Conservation (phyloP, 2,888 invertebrate species). For the Zygothrica quintamaculata region DNA sequence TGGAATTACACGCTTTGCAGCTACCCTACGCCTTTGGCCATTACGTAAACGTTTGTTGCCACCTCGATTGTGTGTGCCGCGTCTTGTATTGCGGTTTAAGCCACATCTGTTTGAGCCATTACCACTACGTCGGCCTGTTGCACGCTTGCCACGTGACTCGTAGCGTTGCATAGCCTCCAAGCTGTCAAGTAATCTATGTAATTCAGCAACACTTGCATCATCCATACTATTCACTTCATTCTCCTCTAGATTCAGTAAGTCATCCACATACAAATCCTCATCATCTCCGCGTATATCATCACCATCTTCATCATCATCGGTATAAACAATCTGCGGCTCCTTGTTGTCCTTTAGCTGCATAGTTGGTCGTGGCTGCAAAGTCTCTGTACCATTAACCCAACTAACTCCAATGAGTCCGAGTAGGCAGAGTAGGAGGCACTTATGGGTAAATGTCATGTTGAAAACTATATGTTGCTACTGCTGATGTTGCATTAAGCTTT, state of each 20-base stretch:
- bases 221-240: conserved; percentile 4
- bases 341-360: conserved; percentile 26
- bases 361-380: conserved; percentile 33
- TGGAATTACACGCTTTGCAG: not conserved
- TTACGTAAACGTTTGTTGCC: conserved; percentile 6
- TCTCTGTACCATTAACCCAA: conserved; percentile 30
- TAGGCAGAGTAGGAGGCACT: conserved; percentile 52
- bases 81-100: conserved; percentile 10
- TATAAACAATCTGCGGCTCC: conserved; percentile 25
- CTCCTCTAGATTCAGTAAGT: not conserved
- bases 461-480: conserved; percentile 46
- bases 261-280: conserved; percentile 5
- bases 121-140: conserved; percentile 6
- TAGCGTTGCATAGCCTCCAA: conserved; percentile 9
- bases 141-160: conserved; percentile 13
- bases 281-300: conserved; percentile 45
- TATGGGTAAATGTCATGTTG: conserved; percentile 49
- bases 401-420: conserved; percentile 35
- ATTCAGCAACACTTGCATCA: conserved; percentile 10
- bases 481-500: conserved; percentile 35
- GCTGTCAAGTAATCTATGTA: conserved; percentile 4
- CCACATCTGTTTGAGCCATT: conserved; percentile 8
- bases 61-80: conserved; percentile 3
- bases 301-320: conserved; percentile 49
- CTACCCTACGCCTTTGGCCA: not conserved